phyloP scores from a whole-genome alignment of 2,888 invertebrate genomes.

The Sarcophaga variegata region DNA sequence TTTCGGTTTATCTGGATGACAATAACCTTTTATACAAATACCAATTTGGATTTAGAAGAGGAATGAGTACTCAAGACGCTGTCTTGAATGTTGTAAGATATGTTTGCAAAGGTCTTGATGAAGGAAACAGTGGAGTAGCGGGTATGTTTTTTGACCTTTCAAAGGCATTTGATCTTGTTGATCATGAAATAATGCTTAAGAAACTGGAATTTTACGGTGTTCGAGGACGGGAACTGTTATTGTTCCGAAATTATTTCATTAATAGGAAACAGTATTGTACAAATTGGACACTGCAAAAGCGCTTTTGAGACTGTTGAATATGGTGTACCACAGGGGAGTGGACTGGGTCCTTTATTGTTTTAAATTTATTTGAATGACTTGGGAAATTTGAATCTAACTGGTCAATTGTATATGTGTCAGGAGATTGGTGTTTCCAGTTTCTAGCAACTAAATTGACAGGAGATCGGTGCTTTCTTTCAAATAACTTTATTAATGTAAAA shows the following conservation, averaged over 20 bases:
- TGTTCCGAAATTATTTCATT: constrained; percentile 1
- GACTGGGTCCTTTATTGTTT: not conserved
- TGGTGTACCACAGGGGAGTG: not conserved
- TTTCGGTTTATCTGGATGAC: not conserved
- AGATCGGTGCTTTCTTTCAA: too few relatives aligned
- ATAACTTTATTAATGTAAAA: too few relatives aligned
- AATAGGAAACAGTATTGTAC: too few relatives aligned
- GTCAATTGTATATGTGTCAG: too few relatives aligned
- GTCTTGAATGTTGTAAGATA: not conserved
- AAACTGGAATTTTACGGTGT: constrained; percentile 16
- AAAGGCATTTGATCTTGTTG: constrained; percentile 39
- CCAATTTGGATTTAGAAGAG: not conserved
- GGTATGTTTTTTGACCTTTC: constrained; percentile 22
- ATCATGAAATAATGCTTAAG: constrained; percentile 21
- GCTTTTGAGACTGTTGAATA: not conserved
- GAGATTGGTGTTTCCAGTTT: too few relatives aligned
- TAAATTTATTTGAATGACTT: not conserved
- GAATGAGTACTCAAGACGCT: not conserved
- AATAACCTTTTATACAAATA: constrained; percentile 7
- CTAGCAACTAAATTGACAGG: too few relatives aligned
- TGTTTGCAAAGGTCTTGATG: constrained; percentile 17
- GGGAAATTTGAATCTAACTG: not conserved
- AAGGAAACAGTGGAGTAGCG: constrained; percentile 1
- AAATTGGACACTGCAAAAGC: not conserved
- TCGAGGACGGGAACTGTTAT: not conserved